These are phyloP conservation scores for Empis livida DNA, from an alignment of 2,888 invertebrate species.

Conservation along the genomic window DNA sequence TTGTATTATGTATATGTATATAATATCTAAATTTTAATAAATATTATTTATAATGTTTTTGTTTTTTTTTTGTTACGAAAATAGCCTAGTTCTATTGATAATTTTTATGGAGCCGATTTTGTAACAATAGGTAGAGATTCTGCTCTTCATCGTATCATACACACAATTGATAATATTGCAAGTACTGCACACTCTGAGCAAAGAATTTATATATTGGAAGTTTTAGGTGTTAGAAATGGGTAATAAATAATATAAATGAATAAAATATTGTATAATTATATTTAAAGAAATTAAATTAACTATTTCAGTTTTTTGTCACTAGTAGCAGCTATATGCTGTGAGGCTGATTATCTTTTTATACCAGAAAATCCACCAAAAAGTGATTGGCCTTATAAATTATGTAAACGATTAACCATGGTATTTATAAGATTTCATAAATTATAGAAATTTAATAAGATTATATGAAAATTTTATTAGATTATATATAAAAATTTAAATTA, in stretches of 20 bases:
- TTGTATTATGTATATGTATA: background rate
- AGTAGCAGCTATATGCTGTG: slow-evolving; percentile 80
- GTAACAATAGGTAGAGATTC: slow-evolving; percentile 98
- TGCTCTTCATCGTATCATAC: slow-evolving; percentile 87
- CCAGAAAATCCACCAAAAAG: slow-evolving; percentile 85
- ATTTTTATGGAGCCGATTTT: slow-evolving; percentile 96
- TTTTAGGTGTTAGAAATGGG: slow-evolving; percentile 70
- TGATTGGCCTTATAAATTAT: slow-evolving; percentile 72
- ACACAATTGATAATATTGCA: slow-evolving; percentile 88
- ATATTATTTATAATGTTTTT: too few relatives aligned
- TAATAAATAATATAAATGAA: too few relatives aligned
- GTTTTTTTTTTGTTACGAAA: too few relatives aligned
- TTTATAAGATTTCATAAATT: too few relatives aligned
- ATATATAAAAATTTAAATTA: too few relatives aligned
- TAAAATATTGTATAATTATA: too few relatives aligned
- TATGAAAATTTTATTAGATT: too few relatives aligned
- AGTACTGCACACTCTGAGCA: slow-evolving; percentile 95
- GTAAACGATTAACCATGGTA: slow-evolving; percentile 18
- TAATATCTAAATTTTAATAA: too few relatives aligned
- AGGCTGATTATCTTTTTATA: slow-evolving; percentile 92
- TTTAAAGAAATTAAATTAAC: too few relatives aligned
- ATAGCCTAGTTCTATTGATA: slow-evolving; percentile 75
- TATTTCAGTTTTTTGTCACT: slow-evolving; percentile 93
- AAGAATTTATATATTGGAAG: slow-evolving; percentile 94
- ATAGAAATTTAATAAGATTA: too few relatives aligned